phyloP scores from a whole-genome alignment of 2,113 vertebrate genomes.

The Limanda limanda region DNA sequence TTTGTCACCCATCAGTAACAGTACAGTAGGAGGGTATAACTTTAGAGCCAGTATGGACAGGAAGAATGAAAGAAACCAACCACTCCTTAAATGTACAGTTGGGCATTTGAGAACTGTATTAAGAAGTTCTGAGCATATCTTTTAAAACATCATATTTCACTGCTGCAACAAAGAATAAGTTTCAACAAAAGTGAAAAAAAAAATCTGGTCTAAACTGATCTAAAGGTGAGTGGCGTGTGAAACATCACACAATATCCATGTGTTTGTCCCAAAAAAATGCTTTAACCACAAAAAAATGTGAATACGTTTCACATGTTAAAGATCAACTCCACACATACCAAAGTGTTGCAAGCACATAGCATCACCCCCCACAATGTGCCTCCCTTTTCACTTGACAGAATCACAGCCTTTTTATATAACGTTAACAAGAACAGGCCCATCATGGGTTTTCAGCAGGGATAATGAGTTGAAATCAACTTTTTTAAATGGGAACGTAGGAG shows the following conservation, averaged over 20 bases:
- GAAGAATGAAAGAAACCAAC: neutral
- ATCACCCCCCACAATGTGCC: conserved; percentile 14
- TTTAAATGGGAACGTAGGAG: neutral
- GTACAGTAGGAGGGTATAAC: neutral
- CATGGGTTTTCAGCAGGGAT: conserved; percentile 33
- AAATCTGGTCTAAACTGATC: too few relatives aligned
- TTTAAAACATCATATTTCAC: too few relatives aligned
- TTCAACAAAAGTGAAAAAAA: neutral
- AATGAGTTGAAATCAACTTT: conserved; percentile 20
- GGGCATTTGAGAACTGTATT: neutral
- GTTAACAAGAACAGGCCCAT: conserved; percentile 5
- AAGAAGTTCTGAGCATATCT: neutral
- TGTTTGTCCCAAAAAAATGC: neutral
- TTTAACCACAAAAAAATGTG: conserved; percentile 11
- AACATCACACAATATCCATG: too few relatives aligned
- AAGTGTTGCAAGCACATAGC: conserved; percentile 49
- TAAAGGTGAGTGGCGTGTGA: too few relatives aligned
- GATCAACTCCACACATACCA: conserved; percentile 7
- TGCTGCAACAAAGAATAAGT: too few relatives aligned
- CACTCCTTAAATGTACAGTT: neutral
- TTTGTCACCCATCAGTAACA: neutral
- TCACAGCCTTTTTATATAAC: neutral
- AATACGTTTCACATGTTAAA: neutral
- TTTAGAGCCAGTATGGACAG: neutral
- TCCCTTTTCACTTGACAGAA: conserved; percentile 1